These are phyloP conservation scores for Enteromius thamalakanensis DNA, from an alignment of 2,797 vertebrate species.

Conservation along the genomic window DNA sequence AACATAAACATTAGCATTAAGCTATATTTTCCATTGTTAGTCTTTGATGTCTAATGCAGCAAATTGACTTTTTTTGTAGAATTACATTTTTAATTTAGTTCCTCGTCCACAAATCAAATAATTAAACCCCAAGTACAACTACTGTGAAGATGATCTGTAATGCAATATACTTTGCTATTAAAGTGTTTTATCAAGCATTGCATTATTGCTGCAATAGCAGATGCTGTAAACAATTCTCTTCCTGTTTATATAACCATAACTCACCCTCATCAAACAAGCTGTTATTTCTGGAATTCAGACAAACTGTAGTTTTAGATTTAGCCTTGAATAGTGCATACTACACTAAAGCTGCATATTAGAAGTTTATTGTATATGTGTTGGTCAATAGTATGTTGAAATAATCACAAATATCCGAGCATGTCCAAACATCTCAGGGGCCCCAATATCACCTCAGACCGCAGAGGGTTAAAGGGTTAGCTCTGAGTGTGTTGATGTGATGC, in stretches of 20 bases:
- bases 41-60: not conserved
- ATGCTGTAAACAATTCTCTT: not conserved
- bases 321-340: not conserved
- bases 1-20: not conserved
- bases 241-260: slow-evolving; percentile 22
- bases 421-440: no score
- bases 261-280: not conserved
- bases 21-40: not conserved
- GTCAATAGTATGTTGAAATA: no score
- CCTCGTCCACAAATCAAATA: not conserved
- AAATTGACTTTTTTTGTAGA: not conserved
- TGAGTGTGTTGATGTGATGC: not conserved
- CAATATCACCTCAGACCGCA: no score
- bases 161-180: not conserved
- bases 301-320: not conserved
- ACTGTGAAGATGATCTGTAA: not conserved
- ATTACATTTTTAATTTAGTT: not conserved
- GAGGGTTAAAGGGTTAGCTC: not conserved
- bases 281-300: not conserved
- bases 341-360: not conserved
- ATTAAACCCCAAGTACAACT: not conserved
- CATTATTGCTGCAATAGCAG: not conserved
- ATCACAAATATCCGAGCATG: no score
- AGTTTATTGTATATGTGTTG: not conserved
- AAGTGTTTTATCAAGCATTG: not conserved